Percentiles rank a stretch among this genome's conserved stretches.
phyloP scores from a whole-genome alignment of 2,797 vertebrate genomes.

The Pachyuromys duprasi region DNA sequence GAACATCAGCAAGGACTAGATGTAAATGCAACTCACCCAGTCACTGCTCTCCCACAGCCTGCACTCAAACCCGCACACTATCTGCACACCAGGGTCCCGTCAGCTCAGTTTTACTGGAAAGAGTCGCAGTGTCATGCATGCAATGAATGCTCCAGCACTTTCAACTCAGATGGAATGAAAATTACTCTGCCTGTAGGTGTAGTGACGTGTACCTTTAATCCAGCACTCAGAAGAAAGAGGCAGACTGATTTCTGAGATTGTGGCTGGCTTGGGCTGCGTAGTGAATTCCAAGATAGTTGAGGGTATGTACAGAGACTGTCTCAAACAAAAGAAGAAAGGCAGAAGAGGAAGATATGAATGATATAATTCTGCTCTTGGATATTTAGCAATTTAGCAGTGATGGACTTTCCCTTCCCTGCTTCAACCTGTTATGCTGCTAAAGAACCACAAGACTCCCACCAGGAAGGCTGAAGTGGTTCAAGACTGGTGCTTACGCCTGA shows the following conservation, averaged over 20 bases:
- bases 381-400: neutral
- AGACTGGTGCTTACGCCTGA: constrained; percentile 85
- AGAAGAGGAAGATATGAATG: neutral
- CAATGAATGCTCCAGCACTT: neutral
- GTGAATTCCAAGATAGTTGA: neutral
- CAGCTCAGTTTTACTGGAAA: neutral
- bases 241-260: neutral
- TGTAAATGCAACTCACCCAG: neutral
- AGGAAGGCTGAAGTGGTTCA: neutral
- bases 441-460: neutral
- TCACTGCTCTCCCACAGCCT: neutral
- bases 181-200: neutral
- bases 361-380: neutral
- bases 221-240: neutral
- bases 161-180: neutral
- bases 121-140: neutral
- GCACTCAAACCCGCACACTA: neutral
- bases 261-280: neutral
- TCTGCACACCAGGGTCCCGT: neutral
- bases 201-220: neutral
- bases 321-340: no score
- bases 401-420: neutral
- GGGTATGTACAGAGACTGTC: neutral
- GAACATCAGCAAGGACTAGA: neutral
- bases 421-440: neutral